Base-by-base conservation (phyloP, 2,888 invertebrate species). In the Caradrina kadenii region DNA sequence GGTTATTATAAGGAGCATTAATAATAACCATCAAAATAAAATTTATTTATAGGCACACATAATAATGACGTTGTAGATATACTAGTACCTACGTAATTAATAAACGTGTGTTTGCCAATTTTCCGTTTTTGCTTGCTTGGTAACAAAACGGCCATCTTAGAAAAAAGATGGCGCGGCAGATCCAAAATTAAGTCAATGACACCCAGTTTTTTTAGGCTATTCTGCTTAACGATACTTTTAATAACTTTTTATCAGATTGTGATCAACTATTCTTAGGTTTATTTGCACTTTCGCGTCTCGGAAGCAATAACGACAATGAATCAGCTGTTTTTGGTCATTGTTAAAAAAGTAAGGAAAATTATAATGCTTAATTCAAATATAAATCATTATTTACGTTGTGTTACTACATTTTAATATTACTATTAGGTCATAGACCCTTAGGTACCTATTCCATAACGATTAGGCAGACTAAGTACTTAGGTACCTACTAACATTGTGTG, bases 171-270 rank as follows among this genome's bases (percentile, higher is more conserved):
- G 61, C 52, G 45, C 58, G 17, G 55, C 56, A 42, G 54, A 59
- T 39, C 50, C 48, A 69, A 63, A 60, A 65, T 48, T 21, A 79
- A 69, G 74, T 74, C 61, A 78, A 64, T 75, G 76, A 75, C 69
- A 64, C 35, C 55, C 48, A 73, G 59, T 74, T 76, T 74, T 67
- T 73, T 52, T 11, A 35, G 49, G 45, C 13, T 8, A 52, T 52
- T 69, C 70, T 52, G 59, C 63, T 15, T 74, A 56, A 49, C 55
- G 39, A 66, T 39, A 31, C 48, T 55, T 53, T 58, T 53, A 58
- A 68, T 75, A 63, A 67, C 10, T 69, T 69, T 75, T 73, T 73
- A 76, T 74, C 63, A 60, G 48, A 63, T 50, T 59, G 26, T 21
- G 63, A 74, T 74, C 55, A 60, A 60, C 17, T 35, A 22, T 26